Conservation (phyloP, 2,113 vertebrate genomes). For the Rhinogobius similis region DNA sequence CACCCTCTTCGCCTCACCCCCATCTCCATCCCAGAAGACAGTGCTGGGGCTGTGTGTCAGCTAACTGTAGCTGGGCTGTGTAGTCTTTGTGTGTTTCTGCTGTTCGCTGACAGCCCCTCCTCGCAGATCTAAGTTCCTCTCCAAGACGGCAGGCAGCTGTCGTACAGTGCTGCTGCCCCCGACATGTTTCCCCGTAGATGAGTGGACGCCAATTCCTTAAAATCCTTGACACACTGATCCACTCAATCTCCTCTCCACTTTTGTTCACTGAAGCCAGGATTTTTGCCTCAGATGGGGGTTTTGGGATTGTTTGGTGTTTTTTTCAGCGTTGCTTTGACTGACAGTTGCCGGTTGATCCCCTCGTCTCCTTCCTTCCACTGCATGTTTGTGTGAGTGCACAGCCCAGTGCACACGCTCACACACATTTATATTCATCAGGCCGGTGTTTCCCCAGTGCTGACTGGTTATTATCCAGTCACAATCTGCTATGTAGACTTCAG, state of each 20-base stretch:
- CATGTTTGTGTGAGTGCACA: slow-evolving; percentile 2
- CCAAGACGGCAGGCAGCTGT: slow-evolving; percentile 93
- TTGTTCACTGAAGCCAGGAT: slow-evolving; percentile 24
- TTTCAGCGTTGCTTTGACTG: slow-evolving; percentile 41
- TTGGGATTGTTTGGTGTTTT: slow-evolving; percentile 21
- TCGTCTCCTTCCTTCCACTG: slow-evolving; percentile 2
- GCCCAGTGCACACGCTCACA: slow-evolving; percentile 19
- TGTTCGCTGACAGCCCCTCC: slow-evolving; percentile 93
- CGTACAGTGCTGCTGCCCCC: slow-evolving; percentile 85
- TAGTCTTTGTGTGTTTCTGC: slow-evolving; percentile 81
- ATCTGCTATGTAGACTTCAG: slow-evolving; percentile 83
- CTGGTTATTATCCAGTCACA: slow-evolving; percentile 94
- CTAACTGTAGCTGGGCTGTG: slow-evolving; percentile 80
- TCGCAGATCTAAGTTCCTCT: slow-evolving; percentile 86
- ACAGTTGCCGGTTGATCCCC: slow-evolving; percentile 44
- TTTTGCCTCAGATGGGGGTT: slow-evolving; percentile 23
- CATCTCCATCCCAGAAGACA: slow-evolving; percentile 65
- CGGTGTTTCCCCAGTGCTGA: slow-evolving; percentile 87
- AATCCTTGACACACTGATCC: slow-evolving; percentile 88
- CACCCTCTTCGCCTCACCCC: slow-evolving; percentile 27
- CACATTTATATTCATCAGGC: slow-evolving; percentile 70
- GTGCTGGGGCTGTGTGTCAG: slow-evolving; percentile 82
- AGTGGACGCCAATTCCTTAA: slow-evolving; percentile 80
- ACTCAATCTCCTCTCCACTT: slow-evolving; percentile 30
- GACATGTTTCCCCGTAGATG: slow-evolving; percentile 36